Base-by-base conservation (phyloP, 2,797 vertebrate species). In the Cossypha heuglini region DNA sequence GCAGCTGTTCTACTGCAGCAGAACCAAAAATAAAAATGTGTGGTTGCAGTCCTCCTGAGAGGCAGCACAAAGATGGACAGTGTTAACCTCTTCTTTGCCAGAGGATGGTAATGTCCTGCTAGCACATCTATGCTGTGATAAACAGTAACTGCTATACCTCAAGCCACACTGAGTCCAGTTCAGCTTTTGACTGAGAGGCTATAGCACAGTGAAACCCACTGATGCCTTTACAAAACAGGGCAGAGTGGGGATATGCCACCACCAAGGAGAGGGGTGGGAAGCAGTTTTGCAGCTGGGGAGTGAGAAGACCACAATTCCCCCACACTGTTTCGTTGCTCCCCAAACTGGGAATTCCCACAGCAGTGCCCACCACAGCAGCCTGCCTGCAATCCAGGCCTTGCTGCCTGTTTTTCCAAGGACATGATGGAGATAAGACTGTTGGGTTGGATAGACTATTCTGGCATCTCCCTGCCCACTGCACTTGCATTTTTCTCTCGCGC, bases 341-440 rank as follows among this genome's bases (percentile, higher is more conserved):
- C 43, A 62, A 29, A n/a, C 16, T 5, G 18, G 13, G 18, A 5
- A 64, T 9, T 33, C 52, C 35, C 0, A 0, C 19, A 16, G 40
- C 26, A 33, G 25, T 16, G 49, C 52, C 21, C 1, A 3, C 25
- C 52, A 51, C 33, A 69, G 69, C 45, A 86, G 31, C 26, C 31
- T 59, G 58, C 51, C 35, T 48, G 20, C 13, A 52, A 49, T 15
- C 26, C 46, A 16, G 9, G 35, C 35, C 45, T 48, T n/a, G 35
- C 45, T 71, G 51, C 12, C 16, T 6, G 3, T 31, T 42, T 71
- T 83, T 33, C 52, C 73, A 86, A 69, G 29, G 46, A 61, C 0
- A 1, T 3, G 5, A 35, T 28, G 8, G 52, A 77, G n/a, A 77
- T 25, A 77, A 38, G 19, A 49, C 55, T 69, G 38, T 2, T 2